Conservation (phyloP, 2,113 vertebrate species). For the Ginglymostoma cirratum region DNA sequence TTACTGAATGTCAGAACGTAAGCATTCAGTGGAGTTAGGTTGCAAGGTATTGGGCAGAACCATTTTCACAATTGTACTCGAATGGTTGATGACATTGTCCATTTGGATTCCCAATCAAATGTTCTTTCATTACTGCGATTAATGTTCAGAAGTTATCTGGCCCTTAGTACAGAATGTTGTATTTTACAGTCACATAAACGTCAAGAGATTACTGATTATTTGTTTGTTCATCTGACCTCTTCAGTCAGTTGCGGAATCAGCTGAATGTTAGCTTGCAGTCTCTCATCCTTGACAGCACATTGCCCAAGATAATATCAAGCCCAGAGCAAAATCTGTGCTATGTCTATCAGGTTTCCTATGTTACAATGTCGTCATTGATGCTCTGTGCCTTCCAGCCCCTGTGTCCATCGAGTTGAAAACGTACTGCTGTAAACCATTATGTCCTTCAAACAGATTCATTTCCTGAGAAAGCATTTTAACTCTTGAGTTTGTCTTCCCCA, state of each 20-base stretch:
- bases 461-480: neutral
- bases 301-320: neutral
- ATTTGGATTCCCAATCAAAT: neutral
- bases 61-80: neutral
- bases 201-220: neutral
- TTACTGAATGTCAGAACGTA: neutral
- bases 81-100: neutral
- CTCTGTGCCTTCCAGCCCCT: neutral
- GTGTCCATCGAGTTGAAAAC: neutral
- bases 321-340: neutral
- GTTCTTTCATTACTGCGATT: neutral
- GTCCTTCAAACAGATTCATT: conserved; percentile 10
- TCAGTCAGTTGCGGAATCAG: neutral
- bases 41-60: neutral
- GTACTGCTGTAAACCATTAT: neutral
- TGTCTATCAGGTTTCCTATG: neutral
- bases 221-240: neutral
- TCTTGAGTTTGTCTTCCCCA: neutral
- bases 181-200: neutral
- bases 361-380: neutral
- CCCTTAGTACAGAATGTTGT: neutral
- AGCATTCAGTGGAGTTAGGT: neutral
- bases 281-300: neutral
- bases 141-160: neutral
- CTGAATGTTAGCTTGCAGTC: neutral